phyloP scores from a whole-genome alignment of 2,797 vertebrate genomes.

The Lithobates pipiens region DNA sequence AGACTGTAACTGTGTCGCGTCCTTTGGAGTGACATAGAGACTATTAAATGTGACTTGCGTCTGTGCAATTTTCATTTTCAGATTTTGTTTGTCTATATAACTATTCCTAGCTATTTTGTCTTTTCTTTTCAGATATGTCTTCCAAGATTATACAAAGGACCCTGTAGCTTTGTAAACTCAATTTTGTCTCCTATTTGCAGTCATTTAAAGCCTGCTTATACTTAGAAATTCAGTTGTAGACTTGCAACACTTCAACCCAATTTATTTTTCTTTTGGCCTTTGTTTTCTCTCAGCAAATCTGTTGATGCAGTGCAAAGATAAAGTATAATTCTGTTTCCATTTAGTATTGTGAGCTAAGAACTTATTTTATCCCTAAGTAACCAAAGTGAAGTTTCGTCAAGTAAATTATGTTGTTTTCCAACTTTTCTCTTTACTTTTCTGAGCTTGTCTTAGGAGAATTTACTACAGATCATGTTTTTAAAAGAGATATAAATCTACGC shows the following conservation, averaged over 20 bases:
- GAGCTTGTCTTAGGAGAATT: not conserved
- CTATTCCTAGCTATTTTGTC: not conserved
- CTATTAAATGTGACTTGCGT: not conserved
- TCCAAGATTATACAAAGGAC: slow-evolving; percentile 9
- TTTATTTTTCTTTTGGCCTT: slow-evolving; percentile 34
- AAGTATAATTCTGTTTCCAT: slow-evolving; percentile 13
- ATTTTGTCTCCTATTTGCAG: slow-evolving; percentile 28
- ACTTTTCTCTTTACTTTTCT: not conserved
- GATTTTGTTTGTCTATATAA: not conserved
- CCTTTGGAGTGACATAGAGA: not conserved
- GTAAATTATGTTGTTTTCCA: slow-evolving; percentile 1
- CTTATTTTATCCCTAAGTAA: slow-evolving; percentile 18
- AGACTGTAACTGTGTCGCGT: not conserved
- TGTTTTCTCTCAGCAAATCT: slow-evolving; percentile 22
- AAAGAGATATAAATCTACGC: not conserved
- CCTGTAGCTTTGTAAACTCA: slow-evolving; percentile 3
- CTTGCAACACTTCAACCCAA: slow-evolving; percentile 23
- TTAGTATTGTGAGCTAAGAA: not conserved
- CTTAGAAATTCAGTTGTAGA: slow-evolving; percentile 31
- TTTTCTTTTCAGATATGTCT: slow-evolving; percentile 7
- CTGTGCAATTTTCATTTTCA: not conserved
- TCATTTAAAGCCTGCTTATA: slow-evolving; percentile 7
- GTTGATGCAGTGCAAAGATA: slow-evolving; percentile 19
- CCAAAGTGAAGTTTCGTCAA: slow-evolving; percentile 5
- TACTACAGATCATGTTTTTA: not conserved